Conservation (phyloP, 2,888 invertebrate species). For the Thymelicus lineola region DNA sequence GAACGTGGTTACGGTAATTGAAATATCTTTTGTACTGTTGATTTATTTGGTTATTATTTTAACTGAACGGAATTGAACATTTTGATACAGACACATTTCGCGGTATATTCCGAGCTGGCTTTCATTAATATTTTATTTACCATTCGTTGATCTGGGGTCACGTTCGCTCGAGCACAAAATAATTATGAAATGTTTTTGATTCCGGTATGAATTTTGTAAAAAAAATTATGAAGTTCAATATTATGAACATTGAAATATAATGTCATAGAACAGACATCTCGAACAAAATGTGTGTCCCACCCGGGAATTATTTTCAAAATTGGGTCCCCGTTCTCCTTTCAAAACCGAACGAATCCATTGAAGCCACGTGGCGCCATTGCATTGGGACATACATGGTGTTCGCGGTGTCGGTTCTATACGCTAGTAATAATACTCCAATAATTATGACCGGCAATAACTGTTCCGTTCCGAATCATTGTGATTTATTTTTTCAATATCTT, state of each 20-base stretch:
- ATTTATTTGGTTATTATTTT: constrained; percentile 6
- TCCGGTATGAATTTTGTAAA: neutral
- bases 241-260: too few species aligned
- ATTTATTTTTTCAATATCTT: neutral
- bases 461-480: neutral
- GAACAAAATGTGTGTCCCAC: too few species aligned
- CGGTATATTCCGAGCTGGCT: neutral
- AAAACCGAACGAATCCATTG: too few species aligned
- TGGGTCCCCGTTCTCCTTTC: too few species aligned
- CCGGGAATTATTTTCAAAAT: too few species aligned
- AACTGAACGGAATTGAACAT: neutral
- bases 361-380: too few species aligned
- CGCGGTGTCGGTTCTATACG: too few species aligned
- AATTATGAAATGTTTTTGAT: constrained; percentile 2
- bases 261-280: too few species aligned
- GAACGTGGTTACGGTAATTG: too few species aligned
- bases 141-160: neutral
- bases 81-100: neutral
- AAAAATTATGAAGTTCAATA: neutral
- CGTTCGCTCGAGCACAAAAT: constrained; percentile 5
- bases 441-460: neutral
- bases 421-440: too few species aligned
- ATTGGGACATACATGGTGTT: too few species aligned
- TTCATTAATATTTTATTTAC: constrained; percentile 3
- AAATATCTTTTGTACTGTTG: neutral